These are phyloP conservation scores for Chaenodraco wilsoni DNA, from an alignment of 2,797 vertebrate genomes.

Conservation along the genomic window DNA sequence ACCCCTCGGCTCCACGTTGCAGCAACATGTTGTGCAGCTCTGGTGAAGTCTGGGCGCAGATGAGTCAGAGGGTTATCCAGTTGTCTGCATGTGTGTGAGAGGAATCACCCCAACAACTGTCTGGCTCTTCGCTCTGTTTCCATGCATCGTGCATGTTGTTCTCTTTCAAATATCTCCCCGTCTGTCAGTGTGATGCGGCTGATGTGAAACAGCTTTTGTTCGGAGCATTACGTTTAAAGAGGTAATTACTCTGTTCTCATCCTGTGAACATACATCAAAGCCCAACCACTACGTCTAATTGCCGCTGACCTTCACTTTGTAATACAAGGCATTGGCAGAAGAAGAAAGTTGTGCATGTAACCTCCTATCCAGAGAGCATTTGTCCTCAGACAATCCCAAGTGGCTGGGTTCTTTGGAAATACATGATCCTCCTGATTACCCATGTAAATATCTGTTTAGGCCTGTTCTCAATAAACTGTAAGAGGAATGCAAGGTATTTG, in stretches of 20 bases:
- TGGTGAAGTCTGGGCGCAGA: conserved; percentile 23
- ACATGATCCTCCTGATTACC: conserved; percentile 34
- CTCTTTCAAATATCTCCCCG: conserved; percentile 21
- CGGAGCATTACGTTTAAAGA: conserved; percentile 35
- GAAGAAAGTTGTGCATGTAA: conserved; percentile 22
- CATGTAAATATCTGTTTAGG: conserved; percentile 65
- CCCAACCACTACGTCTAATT: conserved; percentile 31
- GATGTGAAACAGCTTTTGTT: conserved; percentile 70
- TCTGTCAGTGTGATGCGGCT: conserved; percentile 24
- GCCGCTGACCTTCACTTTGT: conserved; percentile 29
- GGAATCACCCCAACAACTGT: neutral
- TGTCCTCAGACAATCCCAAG: conserved; percentile 47
- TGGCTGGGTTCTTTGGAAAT: conserved; percentile 7
- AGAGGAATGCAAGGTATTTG: conserved; percentile 65
- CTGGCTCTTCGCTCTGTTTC: conserved; percentile 26
- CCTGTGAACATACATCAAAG: conserved; percentile 66
- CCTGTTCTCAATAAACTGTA: conserved; percentile 64
- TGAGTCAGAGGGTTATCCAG: conserved; percentile 33
- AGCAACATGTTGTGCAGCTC: conserved; percentile 16
- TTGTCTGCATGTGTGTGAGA: conserved; percentile 12
- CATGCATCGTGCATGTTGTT: conserved; percentile 30
- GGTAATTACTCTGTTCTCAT: conserved; percentile 60
- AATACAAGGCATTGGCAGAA: conserved; percentile 40
- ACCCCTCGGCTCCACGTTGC: too few species aligned
- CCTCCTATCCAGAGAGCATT: neutral